Conservation (phyloP, 2,797 vertebrate genomes). For the Pachyuromys duprasi region DNA sequence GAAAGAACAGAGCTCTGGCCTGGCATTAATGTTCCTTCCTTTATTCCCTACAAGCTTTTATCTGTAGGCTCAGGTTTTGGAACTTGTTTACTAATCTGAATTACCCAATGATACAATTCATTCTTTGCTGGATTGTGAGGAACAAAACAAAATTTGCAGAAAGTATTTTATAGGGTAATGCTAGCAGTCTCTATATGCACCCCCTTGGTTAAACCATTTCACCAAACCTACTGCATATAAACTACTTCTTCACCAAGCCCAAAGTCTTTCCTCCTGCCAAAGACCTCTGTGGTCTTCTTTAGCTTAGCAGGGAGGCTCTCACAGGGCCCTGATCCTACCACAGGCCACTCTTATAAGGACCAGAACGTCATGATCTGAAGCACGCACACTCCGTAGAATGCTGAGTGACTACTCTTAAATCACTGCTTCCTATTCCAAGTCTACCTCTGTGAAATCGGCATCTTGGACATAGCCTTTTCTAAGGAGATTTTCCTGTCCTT, state of each 20-base stretch:
- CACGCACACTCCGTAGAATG: background rate
- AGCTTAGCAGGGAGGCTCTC: background rate
- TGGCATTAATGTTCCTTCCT: background rate
- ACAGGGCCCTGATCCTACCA: no score
- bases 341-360: background rate
- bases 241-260: background rate
- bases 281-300: background rate
- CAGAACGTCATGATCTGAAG: background rate
- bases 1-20: background rate
- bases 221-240: background rate
- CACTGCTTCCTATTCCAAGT: background rate
- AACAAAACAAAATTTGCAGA: background rate
- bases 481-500: background rate
- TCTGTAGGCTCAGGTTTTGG: background rate
- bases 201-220: background rate
- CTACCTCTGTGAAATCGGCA: background rate
- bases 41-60: background rate
- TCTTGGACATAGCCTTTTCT: background rate
- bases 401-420: background rate
- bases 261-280: background rate
- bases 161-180: background rate
- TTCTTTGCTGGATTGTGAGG: background rate
- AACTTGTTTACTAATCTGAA: background rate
- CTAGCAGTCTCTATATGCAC: background rate
- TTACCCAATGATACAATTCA: background rate